A percentile compares a stretch with the other conserved stretches of the same genome.
Conservation (phyloP, 2,888 invertebrate genomes). For the Eurytoma californica region DNA sequence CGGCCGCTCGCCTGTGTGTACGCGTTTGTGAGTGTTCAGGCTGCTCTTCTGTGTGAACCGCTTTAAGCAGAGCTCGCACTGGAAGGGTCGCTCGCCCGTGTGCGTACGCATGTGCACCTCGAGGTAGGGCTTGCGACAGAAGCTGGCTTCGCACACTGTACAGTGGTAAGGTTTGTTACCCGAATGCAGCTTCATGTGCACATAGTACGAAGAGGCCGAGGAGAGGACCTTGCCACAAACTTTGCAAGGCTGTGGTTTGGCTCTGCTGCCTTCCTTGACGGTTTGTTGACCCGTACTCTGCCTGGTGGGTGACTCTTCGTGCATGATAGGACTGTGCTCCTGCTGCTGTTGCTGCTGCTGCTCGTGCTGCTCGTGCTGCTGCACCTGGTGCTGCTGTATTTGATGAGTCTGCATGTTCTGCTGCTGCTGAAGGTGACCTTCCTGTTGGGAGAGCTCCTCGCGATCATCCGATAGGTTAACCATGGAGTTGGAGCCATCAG, state of each 20-base stretch:
- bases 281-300: conserved; percentile 72
- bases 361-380: conserved; percentile 72
- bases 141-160: conserved; percentile 86
- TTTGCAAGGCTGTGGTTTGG: conserved; percentile 86
- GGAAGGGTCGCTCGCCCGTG: conserved; percentile 85
- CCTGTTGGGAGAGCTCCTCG: conserved; percentile 73
- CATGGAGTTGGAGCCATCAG: conserved; percentile 74
- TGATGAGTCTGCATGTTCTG: conserved; percentile 64
- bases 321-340: conserved; percentile 56
- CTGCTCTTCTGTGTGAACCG: conserved; percentile 89
- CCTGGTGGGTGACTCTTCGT: conserved; percentile 65
- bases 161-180: conserved; percentile 88
- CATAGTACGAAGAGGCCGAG: conserved; percentile 87
- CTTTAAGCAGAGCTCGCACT: conserved; percentile 85
- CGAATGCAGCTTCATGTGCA: conserved; percentile 89
- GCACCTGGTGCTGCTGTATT: conserved; percentile 73
- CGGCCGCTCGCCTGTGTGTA: conserved; percentile 87
- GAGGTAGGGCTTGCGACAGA: conserved; percentile 87
- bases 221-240: conserved; percentile 87
- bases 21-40: conserved; percentile 87
- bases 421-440: conserved; percentile 73
- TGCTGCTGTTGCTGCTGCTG: conserved; percentile 60
- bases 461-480: conserved; percentile 72
- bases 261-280: conserved; percentile 76
- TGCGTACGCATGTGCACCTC: conserved; percentile 89